Percentiles rank a stretch among this genome's conserved stretches.
These are phyloP conservation scores for Agrilus planipennis DNA, from an alignment of 1,140 invertebrate genomes.

Conservation along the genomic window DNA sequence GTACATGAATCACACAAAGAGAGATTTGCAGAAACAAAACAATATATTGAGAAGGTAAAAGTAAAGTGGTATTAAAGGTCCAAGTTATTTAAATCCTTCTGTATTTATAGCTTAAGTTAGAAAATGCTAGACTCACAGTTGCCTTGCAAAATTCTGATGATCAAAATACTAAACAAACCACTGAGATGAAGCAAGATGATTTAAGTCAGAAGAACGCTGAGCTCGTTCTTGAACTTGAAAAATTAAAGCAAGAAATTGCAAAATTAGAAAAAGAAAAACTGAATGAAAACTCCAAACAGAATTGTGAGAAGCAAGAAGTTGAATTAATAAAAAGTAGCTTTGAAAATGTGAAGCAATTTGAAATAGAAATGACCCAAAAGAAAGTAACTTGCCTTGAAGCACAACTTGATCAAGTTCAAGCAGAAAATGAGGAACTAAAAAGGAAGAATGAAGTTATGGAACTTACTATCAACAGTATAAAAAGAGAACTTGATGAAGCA, in stretches of 20 bases:
- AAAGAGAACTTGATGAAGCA: conserved; percentile 4
- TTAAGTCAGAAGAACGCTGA: not conserved
- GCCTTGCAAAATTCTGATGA: not conserved
- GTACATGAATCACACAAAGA: conserved; percentile 38
- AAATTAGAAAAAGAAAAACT: not conserved
- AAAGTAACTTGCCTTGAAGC: conserved; percentile 8
- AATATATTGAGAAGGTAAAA: conserved; percentile 27
- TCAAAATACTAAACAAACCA: conserved; percentile 4
- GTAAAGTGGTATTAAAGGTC: not conserved
- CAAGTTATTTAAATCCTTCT: conserved; percentile 2
- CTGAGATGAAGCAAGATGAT: not conserved
- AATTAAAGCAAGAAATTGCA: conserved; percentile 1
- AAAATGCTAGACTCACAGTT: conserved; percentile 12
- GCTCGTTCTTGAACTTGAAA: not conserved
- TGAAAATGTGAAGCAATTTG: conserved; percentile 12
- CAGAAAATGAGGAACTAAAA: conserved; percentile 3
- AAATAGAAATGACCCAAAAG: conserved; percentile 13
- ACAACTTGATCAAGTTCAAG: not conserved
- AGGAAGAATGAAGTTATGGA: conserved; percentile 3
- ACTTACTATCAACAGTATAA: not conserved
- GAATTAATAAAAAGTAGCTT: not conserved
- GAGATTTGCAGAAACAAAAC: conserved; percentile 40
- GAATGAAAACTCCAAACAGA: not conserved
- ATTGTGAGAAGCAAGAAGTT: not conserved
- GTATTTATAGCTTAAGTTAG: conserved; percentile 11